These are phyloP conservation scores for Lamellibrachia satsuma DNA, from an alignment of 2,888 invertebrate species.

Conservation along the genomic window DNA sequence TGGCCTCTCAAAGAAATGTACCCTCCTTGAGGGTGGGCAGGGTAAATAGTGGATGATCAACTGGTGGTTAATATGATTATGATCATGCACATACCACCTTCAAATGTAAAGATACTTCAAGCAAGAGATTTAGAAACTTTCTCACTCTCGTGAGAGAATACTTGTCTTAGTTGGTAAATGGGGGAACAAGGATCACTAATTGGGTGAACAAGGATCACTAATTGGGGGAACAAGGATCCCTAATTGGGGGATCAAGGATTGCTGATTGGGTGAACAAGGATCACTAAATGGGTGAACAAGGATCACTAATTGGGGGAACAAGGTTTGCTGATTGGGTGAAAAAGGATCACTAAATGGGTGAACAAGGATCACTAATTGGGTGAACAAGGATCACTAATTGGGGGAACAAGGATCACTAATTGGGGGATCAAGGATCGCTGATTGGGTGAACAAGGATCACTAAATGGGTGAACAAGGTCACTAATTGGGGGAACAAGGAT, in stretches of 20 bases:
- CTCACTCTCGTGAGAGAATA: too few relatives aligned
- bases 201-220: neutral
- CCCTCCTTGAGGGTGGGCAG: neutral
- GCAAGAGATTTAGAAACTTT: neutral
- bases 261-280: neutral
- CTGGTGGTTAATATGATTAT: neutral
- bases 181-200: neutral
- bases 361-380: too few relatives aligned
- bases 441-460: neutral
- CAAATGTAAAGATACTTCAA: neutral
- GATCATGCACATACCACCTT: neutral
- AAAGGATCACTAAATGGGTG: too few relatives aligned
- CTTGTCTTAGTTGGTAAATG: neutral
- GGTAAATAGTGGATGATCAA: neutral
- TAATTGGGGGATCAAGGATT: neutral
- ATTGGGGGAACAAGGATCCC: neutral
- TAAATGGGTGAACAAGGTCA: neutral
- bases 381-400: too few relatives aligned
- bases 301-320: too few relatives aligned
- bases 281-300: too few relatives aligned
- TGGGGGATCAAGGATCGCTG: too few relatives aligned
- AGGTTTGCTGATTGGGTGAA: too few relatives aligned
- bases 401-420: too few relatives aligned
- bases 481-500: neutral
- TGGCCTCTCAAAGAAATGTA: too few relatives aligned